Percentiles rank a stretch among this genome's conserved stretches.
Evolutionary conservation across 2,888 invertebrate species (phyloP).

Genomic region (Microplitis deprimator): DNA sequence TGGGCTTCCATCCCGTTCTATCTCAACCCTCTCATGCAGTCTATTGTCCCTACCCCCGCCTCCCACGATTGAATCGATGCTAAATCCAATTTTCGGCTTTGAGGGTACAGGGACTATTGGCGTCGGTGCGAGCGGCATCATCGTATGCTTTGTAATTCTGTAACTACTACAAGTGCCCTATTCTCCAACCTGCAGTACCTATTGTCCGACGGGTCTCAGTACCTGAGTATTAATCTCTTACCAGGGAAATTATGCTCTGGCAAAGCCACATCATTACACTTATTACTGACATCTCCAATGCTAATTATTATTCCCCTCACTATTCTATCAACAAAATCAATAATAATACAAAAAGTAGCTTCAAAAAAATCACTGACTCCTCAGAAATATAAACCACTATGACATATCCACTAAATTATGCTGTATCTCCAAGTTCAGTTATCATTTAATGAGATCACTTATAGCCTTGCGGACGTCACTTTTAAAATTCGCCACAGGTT

Average conservation of each 20-base stretch:
- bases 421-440: not conserved
- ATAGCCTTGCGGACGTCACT: too few relatives aligned
- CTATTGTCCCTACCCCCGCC: conserved; percentile 50
- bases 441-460: too few relatives aligned
- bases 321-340: not conserved
- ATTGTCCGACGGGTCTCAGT: too few relatives aligned
- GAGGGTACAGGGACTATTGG: conserved; percentile 92
- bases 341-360: too few relatives aligned
- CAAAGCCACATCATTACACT: conserved; percentile 15
- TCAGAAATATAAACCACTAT: not conserved
- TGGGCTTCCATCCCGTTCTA: conserved; percentile 63
- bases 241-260: not conserved
- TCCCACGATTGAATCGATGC: conserved; percentile 94
- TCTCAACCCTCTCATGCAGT: conserved; percentile 61
- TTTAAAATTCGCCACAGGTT: too few relatives aligned
- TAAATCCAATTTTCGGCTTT: conserved; percentile 94
- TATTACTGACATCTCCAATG: conserved; percentile 39
- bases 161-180: not conserved
- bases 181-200: conserved; percentile 28
- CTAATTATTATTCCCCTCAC: not conserved
- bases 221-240: too few relatives aligned
- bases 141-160: conserved; percentile 72
- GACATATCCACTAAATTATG: not conserved
- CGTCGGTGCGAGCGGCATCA: conserved; percentile 97
- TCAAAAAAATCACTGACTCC: not conserved